Conservation (phyloP, 1,140 invertebrate species). For the Maniola jurtina region DNA sequence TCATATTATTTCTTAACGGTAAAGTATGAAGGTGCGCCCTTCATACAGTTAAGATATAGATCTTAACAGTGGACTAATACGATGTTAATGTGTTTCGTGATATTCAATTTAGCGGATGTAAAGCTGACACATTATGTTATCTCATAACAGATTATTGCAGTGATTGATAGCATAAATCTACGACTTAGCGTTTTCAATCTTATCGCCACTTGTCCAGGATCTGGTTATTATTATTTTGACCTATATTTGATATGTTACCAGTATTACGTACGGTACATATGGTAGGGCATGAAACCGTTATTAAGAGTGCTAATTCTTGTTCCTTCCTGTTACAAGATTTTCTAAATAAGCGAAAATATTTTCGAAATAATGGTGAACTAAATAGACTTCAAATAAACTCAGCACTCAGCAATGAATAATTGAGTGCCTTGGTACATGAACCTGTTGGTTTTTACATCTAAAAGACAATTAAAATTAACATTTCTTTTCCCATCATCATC, state of each 20-base stretch:
- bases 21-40: background rate
- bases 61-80: conserved; percentile 16
- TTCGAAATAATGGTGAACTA: too few relatives aligned
- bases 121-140: conserved; percentile 4
- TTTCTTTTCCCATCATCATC: too few relatives aligned
- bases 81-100: conserved; percentile 11
- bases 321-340: too few relatives aligned
- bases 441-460: too few relatives aligned
- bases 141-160: background rate
- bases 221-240: background rate
- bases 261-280: too few relatives aligned
- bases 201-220: background rate
- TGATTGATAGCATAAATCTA: background rate
- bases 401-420: too few relatives aligned
- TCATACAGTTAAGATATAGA: conserved; percentile 24
- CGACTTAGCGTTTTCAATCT: background rate
- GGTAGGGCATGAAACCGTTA: too few relatives aligned
- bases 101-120: conserved; percentile 17
- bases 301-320: too few relatives aligned
- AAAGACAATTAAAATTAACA: too few relatives aligned
- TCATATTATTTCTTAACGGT: conserved; percentile 5
- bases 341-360: too few relatives aligned
- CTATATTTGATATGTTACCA: background rate
- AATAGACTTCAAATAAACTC: too few relatives aligned
- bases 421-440: too few relatives aligned